These are phyloP conservation scores for Fragum sueziense DNA, from an alignment of 2,888 invertebrate species.

Conservation along the genomic window DNA sequence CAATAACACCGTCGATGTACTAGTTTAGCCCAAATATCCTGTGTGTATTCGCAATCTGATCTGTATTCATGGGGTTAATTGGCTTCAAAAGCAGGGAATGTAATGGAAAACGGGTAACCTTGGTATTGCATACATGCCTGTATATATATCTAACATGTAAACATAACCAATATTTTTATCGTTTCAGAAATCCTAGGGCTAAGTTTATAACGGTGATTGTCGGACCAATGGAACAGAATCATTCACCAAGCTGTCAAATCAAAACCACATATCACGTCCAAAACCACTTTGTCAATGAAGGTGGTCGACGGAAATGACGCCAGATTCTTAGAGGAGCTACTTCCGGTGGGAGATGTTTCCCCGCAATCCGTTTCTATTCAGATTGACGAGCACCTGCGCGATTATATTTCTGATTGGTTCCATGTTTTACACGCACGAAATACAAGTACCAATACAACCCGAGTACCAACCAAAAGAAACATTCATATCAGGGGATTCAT, in stretches of 20 bases:
- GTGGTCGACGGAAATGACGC: neutral
- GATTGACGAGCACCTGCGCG: conserved; percentile 2
- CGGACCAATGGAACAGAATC: neutral
- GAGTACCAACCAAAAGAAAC: neutral
- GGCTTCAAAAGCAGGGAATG: too few species aligned
- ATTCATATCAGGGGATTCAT: neutral
- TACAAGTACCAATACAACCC: neutral
- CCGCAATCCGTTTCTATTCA: conserved; percentile 19
- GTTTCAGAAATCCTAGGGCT: too few species aligned
- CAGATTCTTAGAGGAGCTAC: neutral
- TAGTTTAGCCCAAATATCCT: too few species aligned
- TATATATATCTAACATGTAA: too few species aligned
- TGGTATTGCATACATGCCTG: too few species aligned
- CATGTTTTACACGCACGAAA: conserved; percentile 9
- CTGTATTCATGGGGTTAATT: too few species aligned
- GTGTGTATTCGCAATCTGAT: too few species aligned
- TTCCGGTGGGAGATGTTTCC: conserved; percentile 25
- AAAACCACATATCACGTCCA: neutral
- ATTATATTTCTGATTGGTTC: conserved; percentile 1
- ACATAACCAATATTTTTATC: too few species aligned
- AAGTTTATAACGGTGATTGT: too few species aligned
- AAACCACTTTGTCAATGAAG: neutral
- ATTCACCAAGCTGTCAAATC: neutral
- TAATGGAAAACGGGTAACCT: too few species aligned
- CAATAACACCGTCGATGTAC: too few species aligned